Conservation (phyloP, 1,140 invertebrate genomes). For the Neodiprion pinetum region DNA sequence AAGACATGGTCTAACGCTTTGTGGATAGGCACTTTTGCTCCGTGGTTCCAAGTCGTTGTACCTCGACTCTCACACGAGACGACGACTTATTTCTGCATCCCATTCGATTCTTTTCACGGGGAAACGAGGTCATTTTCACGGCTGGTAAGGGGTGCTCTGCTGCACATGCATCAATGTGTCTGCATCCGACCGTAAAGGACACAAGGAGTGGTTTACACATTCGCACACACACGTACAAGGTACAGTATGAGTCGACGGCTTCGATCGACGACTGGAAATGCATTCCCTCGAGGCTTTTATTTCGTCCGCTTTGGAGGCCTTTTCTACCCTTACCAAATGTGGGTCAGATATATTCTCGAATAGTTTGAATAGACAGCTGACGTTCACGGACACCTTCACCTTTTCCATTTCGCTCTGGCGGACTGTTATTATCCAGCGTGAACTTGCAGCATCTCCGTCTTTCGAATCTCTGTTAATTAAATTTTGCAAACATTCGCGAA, state of each 20-base stretch:
- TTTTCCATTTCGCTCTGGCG: no score
- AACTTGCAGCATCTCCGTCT: no score
- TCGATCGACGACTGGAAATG: not conserved
- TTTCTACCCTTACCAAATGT: not conserved
- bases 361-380: not conserved
- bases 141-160: not conserved
- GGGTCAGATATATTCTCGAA: not conserved
- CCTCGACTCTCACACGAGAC: not conserved
- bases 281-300: not conserved
- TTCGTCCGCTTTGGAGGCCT: no score
- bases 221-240: no score
- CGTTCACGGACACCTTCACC: not conserved
- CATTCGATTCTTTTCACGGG: not conserved
- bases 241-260: not conserved
- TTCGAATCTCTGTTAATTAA: no score
- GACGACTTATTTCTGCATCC: not conserved
- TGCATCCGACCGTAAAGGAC: not conserved
- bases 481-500: no score
- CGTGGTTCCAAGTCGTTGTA: not conserved
- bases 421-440: no score
- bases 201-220: not conserved
- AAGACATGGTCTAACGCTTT: conserved; percentile 12
- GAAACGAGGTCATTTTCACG: not conserved
- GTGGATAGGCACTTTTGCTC: conserved; percentile 8
- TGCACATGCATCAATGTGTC: not conserved